Percentiles rank a stretch among this genome's conserved stretches.
These are phyloP conservation scores for Drosophila kuntzei DNA, from an alignment of 2,888 invertebrate species.

Conservation along the genomic window DNA sequence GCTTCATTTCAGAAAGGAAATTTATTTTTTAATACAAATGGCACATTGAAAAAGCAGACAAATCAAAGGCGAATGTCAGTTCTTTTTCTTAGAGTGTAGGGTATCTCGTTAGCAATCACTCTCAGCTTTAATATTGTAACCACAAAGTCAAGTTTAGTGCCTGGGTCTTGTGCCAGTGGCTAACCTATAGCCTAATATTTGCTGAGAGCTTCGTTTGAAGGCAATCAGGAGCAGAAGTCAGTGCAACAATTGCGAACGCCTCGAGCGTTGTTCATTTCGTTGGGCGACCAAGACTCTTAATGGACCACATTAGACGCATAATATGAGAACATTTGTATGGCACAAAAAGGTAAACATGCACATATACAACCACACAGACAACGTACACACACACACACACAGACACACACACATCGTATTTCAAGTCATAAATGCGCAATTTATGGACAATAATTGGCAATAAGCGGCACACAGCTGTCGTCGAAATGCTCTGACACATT, in stretches of 20 bases:
- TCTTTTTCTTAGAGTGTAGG: background rate
- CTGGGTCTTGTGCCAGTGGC: slow-evolving; percentile 50
- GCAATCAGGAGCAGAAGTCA: slow-evolving; percentile 62
- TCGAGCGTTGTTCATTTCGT: slow-evolving; percentile 30
- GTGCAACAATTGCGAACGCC: slow-evolving; percentile 53
- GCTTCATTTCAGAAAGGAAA: too few species aligned
- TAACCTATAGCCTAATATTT: slow-evolving; percentile 64
- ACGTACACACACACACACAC: slow-evolving; percentile 22
- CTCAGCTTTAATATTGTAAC: background rate
- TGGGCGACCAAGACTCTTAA: slow-evolving; percentile 46
- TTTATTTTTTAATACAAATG: too few species aligned
- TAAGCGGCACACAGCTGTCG: slow-evolving; percentile 77
- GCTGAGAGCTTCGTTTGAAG: slow-evolving; percentile 32
- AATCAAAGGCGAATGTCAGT: too few species aligned
- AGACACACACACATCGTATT: slow-evolving; percentile 8
- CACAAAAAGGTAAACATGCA: slow-evolving; percentile 65
- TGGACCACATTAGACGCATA: slow-evolving; percentile 75
- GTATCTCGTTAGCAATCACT: background rate
- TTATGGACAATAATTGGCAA: slow-evolving; percentile 83
- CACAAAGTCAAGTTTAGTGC: slow-evolving; percentile 38
- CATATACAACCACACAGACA: slow-evolving; percentile 3
- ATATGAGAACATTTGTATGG: slow-evolving; percentile 67
- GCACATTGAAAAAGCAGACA: too few species aligned
- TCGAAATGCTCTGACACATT: slow-evolving; percentile 42
- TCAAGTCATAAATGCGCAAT: slow-evolving; percentile 72